These are phyloP conservation scores for Callopanchax toddi DNA, from an alignment of 2,113 vertebrate genomes.

Conservation along the genomic window DNA sequence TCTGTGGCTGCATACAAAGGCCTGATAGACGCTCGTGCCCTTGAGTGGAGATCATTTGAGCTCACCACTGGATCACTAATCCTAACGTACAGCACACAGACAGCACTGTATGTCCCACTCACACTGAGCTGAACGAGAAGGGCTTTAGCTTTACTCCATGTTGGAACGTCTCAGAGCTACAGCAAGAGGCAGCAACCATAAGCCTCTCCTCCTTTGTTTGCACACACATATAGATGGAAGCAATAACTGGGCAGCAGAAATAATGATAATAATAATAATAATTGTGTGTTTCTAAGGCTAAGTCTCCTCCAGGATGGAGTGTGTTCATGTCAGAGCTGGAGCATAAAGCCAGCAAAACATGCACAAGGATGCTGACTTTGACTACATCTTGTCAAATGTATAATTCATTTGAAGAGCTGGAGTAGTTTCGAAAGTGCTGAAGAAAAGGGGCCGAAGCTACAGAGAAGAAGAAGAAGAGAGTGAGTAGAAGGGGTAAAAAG, in stretches of 20 bases:
- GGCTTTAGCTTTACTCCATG: slow-evolving; percentile 49
- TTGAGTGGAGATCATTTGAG: slow-evolving; percentile 71
- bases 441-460: slow-evolving; percentile 51
- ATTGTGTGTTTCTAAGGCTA: slow-evolving; percentile 12
- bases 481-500: slow-evolving; percentile 17
- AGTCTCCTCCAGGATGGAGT: slow-evolving; percentile 13
- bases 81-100: slow-evolving; percentile 44
- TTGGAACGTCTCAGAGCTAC: slow-evolving; percentile 39
- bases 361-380: slow-evolving; percentile 62
- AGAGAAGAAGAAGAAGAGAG: slow-evolving; percentile 35
- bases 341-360: slow-evolving; percentile 41
- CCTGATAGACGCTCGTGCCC: slow-evolving; percentile 59
- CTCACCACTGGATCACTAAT: slow-evolving; percentile 62
- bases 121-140: slow-evolving; percentile 21
- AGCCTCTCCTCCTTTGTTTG: slow-evolving; percentile 37
- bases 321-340: slow-evolving; percentile 29
- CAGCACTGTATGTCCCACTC: slow-evolving; percentile 24
- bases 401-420: slow-evolving; percentile 72
- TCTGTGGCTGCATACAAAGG: slow-evolving; percentile 67
- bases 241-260: slow-evolving; percentile 47
- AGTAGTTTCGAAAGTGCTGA: slow-evolving; percentile 63
- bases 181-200: slow-evolving; percentile 35
- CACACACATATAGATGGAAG: slow-evolving; percentile 20
- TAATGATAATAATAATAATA: slow-evolving; percentile 29
- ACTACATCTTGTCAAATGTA: slow-evolving; percentile 73